These are phyloP conservation scores for Matsumurasca onukii DNA, from an alignment of 1,140 invertebrate genomes.

Conservation along the genomic window DNA sequence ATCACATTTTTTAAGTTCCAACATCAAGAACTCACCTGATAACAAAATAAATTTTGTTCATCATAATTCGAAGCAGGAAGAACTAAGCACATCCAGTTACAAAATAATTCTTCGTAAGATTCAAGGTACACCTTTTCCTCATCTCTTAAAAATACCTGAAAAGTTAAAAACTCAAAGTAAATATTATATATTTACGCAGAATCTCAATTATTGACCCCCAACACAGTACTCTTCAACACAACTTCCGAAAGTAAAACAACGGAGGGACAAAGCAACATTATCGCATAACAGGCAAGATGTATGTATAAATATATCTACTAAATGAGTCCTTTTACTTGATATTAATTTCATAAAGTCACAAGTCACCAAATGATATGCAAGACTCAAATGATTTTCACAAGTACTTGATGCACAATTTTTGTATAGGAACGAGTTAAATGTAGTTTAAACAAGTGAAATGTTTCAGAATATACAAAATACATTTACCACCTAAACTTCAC, in stretches of 20 bases:
- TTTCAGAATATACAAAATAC: too few species aligned
- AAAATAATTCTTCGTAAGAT: slow-evolving; percentile 20
- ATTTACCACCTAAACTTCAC: too few species aligned
- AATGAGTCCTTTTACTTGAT: neutral
- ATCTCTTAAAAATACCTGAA: slow-evolving; percentile 12
- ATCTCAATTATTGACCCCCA: neutral
- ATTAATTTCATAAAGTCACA: too few species aligned
- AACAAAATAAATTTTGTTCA: slow-evolving; percentile 9
- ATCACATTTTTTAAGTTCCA: too few species aligned
- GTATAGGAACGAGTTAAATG: too few species aligned
- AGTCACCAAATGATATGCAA: too few species aligned
- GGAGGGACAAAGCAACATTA: too few species aligned
- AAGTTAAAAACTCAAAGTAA: neutral
- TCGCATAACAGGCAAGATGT: neutral
- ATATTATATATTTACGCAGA: neutral
- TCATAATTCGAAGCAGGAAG: neutral
- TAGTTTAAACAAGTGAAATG: too few species aligned
- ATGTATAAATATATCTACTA: neutral
- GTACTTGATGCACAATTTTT: too few species aligned
- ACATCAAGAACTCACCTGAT: too few species aligned
- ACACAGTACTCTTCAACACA: neutral
- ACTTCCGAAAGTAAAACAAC: neutral
- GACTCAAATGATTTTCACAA: too few species aligned
- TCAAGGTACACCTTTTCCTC: slow-evolving; percentile 4
- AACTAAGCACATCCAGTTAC: slow-evolving; percentile 19